Base-by-base conservation (phyloP, 2,888 invertebrate genomes). In the Teleogryllus oceanicus region DNA sequence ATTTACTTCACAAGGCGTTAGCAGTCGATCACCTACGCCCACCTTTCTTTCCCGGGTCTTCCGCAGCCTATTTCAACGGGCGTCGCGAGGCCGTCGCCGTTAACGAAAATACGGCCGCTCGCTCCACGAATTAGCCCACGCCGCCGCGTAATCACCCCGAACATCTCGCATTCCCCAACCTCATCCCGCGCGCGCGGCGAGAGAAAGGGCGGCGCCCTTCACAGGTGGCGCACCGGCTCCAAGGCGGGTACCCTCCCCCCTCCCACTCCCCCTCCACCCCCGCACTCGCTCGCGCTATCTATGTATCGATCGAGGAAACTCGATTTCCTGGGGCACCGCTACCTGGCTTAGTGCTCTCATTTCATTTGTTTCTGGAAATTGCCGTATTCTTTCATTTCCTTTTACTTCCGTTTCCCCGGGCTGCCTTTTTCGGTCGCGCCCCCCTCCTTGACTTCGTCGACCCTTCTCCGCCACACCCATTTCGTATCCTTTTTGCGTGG, bases 301-400 rank as follows among this genome's bases (percentile, higher is more conserved):
- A 76, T 79, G 51, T 77, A 79, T 79, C 76, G 79, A 79, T 79
- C 62, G 76, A 62, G 20, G 79, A 74, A 79, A 79, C 62, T 77
- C 76, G 77, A 79, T 79, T 79, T 79, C 50, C 76, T 80, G 77
- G 62, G 62, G 62, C 62, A n/a, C 62, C 78, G 75, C 78, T 80
- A 78, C 74, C 80, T 78, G 75, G 78, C 76, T 77, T 79, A 79
- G 50, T 78, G 74, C 78, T 76, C 80, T 80, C 81, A 81, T 81
- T 81, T 81, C 78, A 78, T 80, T 78, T 81, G 77, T 80, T 78
- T 81, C 74, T 51, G 78, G 74, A 81, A 79, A 80, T 82, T 81
- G 81, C 79, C 79, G 78, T 80, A 78, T 80, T 80, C 80, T 81
- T 80, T 81, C 81, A 82, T 82, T 82, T 82, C 82, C 81, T 81